Evolutionary conservation across 2,888 invertebrate genomes (phyloP).

Genomic region (Eubasilissa splendida): DNA sequence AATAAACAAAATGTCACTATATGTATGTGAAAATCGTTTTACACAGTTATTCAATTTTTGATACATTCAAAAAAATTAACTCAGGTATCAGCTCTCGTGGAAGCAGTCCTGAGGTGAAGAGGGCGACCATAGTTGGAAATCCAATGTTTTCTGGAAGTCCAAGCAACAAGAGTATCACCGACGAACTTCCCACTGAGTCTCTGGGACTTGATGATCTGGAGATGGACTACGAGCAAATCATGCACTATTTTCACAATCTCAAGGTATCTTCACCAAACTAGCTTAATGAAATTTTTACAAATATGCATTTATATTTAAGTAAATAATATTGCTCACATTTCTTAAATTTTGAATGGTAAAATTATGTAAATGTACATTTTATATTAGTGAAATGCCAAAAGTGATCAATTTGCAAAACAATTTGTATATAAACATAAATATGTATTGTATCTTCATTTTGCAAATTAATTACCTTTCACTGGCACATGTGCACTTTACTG

Average conservation of each 20-base stretch:
- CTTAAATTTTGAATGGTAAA: neutral
- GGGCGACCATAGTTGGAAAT: conserved; percentile 90
- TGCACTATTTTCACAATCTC: conserved; percentile 98
- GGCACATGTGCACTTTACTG: no score
- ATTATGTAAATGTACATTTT: neutral
- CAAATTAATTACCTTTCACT: no score
- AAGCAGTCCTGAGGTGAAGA: conserved; percentile 79
- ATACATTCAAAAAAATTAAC: no score
- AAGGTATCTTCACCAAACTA: conserved; percentile 76
- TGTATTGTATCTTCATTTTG: no score
- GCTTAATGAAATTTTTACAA: neutral
- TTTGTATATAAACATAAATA: no score
- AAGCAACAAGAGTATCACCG: conserved; percentile 68
- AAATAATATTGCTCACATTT: no score
- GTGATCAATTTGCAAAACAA: no score
- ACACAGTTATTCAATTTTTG: no score
- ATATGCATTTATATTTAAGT: neutral
- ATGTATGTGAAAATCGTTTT: no score
- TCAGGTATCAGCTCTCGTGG: conserved; percentile 66
- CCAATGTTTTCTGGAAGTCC: conserved; percentile 83
- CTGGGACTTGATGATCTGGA: conserved; percentile 87
- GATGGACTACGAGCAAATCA: conserved; percentile 98
- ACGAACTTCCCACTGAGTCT: conserved; percentile 73
- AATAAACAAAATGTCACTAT: no score
- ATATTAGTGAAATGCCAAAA: no score